Conservation (phyloP, 2,888 invertebrate genomes). For the Cecidostiba fungosa region DNA sequence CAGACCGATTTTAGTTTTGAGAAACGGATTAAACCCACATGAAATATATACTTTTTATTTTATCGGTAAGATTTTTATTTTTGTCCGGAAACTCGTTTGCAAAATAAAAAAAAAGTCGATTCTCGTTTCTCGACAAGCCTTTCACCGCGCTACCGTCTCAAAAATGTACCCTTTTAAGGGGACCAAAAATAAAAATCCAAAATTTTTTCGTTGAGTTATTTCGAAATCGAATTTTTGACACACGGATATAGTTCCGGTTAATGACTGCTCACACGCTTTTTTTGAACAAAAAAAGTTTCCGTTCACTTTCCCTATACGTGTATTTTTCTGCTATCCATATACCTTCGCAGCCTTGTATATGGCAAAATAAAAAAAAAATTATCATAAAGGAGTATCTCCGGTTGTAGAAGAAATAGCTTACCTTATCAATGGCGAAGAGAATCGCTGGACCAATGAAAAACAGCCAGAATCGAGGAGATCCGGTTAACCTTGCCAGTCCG, state of each 20-base stretch:
- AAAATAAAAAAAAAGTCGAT: neutral
- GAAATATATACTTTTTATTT: too few relatives aligned
- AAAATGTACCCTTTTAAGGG: neutral
- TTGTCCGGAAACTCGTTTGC: neutral
- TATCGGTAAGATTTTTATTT: neutral
- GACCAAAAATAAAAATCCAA: neutral
- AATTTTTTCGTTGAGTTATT: neutral
- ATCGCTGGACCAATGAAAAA: conserved; percentile 96
- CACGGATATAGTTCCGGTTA: neutral
- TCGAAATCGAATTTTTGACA: neutral
- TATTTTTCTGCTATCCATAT: neutral
- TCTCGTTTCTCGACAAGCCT: neutral
- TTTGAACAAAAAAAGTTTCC: neutral
- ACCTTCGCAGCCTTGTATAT: neutral
- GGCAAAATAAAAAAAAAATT: neutral
- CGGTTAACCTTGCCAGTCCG: conserved; percentile 94
- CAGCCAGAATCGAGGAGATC: conserved; percentile 95
- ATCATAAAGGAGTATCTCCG: neutral
- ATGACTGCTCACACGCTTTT: neutral
- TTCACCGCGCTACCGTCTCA: neutral
- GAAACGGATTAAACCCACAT: too few relatives aligned
- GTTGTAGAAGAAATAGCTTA: conserved; percentile 71
- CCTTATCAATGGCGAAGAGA: conserved; percentile 94
- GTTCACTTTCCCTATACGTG: neutral
- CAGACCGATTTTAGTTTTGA: too few relatives aligned